Base-by-base conservation (phyloP, 2,797 vertebrate genomes). In the Acipenser oxyrinchus region DNA sequence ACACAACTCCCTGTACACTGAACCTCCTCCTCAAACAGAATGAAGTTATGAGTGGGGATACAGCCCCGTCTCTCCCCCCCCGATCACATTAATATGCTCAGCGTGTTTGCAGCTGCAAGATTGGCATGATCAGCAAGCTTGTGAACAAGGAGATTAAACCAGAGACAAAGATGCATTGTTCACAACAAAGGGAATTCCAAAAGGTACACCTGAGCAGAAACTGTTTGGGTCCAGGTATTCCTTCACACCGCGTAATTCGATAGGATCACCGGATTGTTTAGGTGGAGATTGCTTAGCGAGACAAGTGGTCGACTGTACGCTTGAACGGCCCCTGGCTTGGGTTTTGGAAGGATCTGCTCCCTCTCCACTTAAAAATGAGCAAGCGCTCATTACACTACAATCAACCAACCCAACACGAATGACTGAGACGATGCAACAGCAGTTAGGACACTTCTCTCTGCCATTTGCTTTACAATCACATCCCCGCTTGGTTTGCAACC, bases 31-130 rank as follows among this genome's bases (percentile, higher is more conserved):
- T 37, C 37, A 4, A 5, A 37, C 3, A 37, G 3, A 10, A 65
- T 49, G 9, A 66, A 66, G 73, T 75, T 69, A 68, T 58, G 52
- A 55, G 57, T 49, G 15, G 66, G 69, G 71, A 65, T 74, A 68
- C 63, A 73, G 72, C 67, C 79, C 68, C 66, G 66, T 64, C 51
- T 65, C 74, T 68, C 63, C 69, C 69, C 62, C 79, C 69, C 62
- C 79, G 79, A 79, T 83, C 78, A 73, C 77, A 76, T 81, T 76
- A 81, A 60, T 68, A 62, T 71, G 68, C 66, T 69, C 77, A 48
- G 76, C 69, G 67, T 71, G 66, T 72, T 70, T 66, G 68, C 64
- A 70, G 72, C 68, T 78, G n/a, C 51, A 7, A 10, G n/a, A 51
- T 51, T 18, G 15, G 37, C 55, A 66, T 66, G 23, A 60, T 60